Conservation (phyloP, 2,888 invertebrate genomes). For the Cynaeus angustus region DNA sequence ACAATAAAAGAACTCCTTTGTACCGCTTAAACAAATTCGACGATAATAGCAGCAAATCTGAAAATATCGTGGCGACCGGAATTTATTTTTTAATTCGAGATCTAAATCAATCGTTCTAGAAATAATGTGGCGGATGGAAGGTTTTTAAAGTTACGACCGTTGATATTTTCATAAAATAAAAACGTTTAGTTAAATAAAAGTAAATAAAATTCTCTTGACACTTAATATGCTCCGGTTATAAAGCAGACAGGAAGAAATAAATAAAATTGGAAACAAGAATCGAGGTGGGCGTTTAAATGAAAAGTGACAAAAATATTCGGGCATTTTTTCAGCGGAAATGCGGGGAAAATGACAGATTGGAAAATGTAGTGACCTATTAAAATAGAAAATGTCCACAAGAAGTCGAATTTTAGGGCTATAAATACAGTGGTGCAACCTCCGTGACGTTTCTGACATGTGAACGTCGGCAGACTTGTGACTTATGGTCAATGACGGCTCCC, state of each 20-base stretch:
- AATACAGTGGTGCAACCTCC: conserved; percentile 23
- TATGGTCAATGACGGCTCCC: conserved; percentile 24
- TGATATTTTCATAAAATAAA: conserved; percentile 43
- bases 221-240: conserved; percentile 59
- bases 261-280: conserved; percentile 63
- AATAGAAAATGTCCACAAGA: conserved; percentile 7
- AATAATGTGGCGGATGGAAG: conserved; percentile 7
- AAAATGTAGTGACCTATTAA: conserved; percentile 28
- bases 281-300: conserved; percentile 60
- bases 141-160: conserved; percentile 5
- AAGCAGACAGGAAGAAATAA: conserved; percentile 65
- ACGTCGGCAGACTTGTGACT: conserved; percentile 26
- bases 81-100: conserved; percentile 6
- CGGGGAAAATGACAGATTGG: conserved; percentile 1
- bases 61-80: neutral
- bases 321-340: conserved; percentile 33
- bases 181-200: conserved; percentile 42
- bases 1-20: conserved; percentile 28
- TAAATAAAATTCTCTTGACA: conserved; percentile 53
- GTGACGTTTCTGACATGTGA: conserved; percentile 14
- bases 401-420: conserved; percentile 12
- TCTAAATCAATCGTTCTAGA: conserved; percentile 21
- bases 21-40: conserved; percentile 28
- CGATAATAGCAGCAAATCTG: neutral
- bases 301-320: conserved; percentile 62